phyloP scores from a whole-genome alignment of 2,888 invertebrate species.

The Lagria hirta region DNA sequence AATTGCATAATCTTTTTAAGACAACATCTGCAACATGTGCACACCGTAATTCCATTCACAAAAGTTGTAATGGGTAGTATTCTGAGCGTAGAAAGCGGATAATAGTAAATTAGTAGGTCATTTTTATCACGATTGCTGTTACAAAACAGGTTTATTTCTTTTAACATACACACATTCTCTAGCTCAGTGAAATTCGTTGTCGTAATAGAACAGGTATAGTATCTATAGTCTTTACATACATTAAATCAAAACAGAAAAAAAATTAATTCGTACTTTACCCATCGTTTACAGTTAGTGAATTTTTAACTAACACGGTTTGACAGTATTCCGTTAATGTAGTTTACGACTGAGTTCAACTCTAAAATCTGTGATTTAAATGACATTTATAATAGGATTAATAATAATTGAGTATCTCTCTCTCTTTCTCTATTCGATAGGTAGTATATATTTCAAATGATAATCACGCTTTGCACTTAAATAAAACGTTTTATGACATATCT shows the following conservation, averaged over 20 bases:
- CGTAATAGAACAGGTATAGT: too few species aligned
- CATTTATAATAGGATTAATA: neutral
- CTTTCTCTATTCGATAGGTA: too few species aligned
- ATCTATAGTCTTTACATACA: too few species aligned
- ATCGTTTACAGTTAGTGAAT: too few species aligned
- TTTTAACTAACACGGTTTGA: too few species aligned
- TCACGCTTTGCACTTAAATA: conserved; percentile 25
- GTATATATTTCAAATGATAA: conserved; percentile 9
- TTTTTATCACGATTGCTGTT: conserved; percentile 29
- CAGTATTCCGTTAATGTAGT: neutral
- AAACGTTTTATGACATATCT: conserved; percentile 23
- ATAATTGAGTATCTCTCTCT: conserved; percentile 11
- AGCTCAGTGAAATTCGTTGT: conserved; percentile 21
- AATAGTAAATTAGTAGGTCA: conserved; percentile 31
- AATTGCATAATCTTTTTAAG: too few species aligned
- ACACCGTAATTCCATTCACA: conserved; percentile 26
- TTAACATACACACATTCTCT: too few species aligned
- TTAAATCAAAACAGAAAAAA: too few species aligned
- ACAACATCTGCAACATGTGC: conserved; percentile 20
- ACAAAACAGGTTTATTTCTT: conserved; percentile 27
- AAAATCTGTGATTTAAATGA: conserved; percentile 1
- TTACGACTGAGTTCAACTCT: conserved; percentile 5
- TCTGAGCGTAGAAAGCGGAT: conserved; percentile 29
- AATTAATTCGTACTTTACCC: too few species aligned
- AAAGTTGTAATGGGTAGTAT: conserved; percentile 26